Percentiles rank a stretch among this genome's conserved stretches.
Evolutionary conservation across 2,113 vertebrate genomes (phyloP).

Genomic region (Pseudopipra pipra): DNA sequence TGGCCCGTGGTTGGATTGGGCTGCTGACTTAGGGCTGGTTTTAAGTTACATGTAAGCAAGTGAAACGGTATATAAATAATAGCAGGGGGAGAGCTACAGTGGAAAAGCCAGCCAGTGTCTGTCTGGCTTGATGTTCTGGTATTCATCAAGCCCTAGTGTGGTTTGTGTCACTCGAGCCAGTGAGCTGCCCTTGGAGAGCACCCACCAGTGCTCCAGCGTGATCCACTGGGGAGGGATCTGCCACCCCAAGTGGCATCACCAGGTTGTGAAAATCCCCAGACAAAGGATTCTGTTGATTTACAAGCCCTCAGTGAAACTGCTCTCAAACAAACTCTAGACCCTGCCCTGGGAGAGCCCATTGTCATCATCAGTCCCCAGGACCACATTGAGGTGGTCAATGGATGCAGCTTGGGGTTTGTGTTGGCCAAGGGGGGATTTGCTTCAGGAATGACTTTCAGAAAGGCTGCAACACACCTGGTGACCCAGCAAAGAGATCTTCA

Average conservation of each 20-base stretch:
- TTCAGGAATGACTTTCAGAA: background rate
- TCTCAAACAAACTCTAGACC: background rate
- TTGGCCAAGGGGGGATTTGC: background rate
- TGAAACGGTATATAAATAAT: slow-evolving; percentile 58
- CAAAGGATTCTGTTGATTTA: background rate
- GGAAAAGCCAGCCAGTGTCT: slow-evolving; percentile 49
- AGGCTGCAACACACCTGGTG: background rate
- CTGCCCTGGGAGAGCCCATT: background rate
- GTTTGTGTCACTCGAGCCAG: background rate
- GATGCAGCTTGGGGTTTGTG: background rate
- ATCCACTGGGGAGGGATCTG: background rate
- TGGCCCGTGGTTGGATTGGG: background rate
- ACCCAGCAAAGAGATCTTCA: background rate
- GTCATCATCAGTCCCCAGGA: rapidly evolving
- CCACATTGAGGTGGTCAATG: rapidly evolving
- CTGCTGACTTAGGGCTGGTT: slow-evolving; percentile 32
- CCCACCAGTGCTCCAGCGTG: rapidly evolving
- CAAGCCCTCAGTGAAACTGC: background rate
- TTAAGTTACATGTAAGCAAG: slow-evolving; percentile 66
- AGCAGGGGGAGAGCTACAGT: slow-evolving; percentile 9
- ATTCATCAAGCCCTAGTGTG: slow-evolving; percentile 10
- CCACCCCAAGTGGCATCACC: too few relatives aligned
- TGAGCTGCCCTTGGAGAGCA: background rate
- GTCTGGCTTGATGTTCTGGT: slow-evolving; percentile 40
- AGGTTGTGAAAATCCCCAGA: rapidly evolving